These are phyloP conservation scores for Pelecanus crispus DNA, from an alignment of 2,113 vertebrate genomes.

Conservation along the genomic window DNA sequence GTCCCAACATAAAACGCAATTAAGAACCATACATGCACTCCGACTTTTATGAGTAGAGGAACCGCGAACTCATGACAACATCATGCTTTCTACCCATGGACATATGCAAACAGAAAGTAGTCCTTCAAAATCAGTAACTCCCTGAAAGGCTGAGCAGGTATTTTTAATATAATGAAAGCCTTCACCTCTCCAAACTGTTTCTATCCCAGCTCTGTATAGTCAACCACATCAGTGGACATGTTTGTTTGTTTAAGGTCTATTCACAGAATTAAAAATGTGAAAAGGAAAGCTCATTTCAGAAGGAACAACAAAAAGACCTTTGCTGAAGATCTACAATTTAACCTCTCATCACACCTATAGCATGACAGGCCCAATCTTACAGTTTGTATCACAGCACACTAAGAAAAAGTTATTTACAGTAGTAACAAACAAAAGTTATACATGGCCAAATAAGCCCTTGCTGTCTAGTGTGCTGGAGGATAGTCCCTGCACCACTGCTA, in stretches of 20 bases:
- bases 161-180: neutral
- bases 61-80: neutral
- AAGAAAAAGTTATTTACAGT: neutral
- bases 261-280: neutral
- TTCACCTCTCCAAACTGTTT: neutral
- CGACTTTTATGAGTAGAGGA: neutral
- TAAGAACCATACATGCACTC: neutral
- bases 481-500: neutral
- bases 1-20: neutral
- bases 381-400: neutral
- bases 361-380: neutral
- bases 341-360: accelerated
- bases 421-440: neutral
- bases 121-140: neutral
- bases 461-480: neutral
- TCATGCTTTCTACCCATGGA: neutral
- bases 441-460: accelerated
- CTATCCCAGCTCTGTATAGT: neutral
- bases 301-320: neutral
- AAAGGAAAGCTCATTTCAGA: neutral
- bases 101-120: neutral
- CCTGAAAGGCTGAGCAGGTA: neutral
- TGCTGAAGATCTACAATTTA: neutral
- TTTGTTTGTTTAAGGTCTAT: neutral
- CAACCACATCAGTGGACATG: neutral